Percentiles rank a stretch among this genome's conserved stretches.
These are phyloP conservation scores for Poecilia latipinna DNA, from an alignment of 2,113 vertebrate species.

Conservation along the genomic window DNA sequence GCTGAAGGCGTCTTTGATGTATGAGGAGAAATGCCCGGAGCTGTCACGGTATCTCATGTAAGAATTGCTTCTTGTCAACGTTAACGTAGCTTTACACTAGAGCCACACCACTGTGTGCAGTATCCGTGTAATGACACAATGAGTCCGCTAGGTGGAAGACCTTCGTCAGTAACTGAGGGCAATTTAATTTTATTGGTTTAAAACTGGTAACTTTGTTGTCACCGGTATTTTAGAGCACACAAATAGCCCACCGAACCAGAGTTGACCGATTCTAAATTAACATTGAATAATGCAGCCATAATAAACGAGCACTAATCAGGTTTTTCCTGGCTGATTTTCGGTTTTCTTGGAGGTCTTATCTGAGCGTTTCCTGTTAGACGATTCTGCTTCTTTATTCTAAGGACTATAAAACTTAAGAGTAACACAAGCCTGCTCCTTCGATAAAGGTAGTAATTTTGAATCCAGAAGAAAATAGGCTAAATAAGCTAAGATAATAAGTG, in stretches of 20 bases:
- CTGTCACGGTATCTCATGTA: conserved; percentile 76
- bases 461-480: not conserved
- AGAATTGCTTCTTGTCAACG: conserved; percentile 33
- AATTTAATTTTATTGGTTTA: not conserved
- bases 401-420: not conserved
- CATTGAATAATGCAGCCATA: not conserved
- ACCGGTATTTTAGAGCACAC: not conserved
- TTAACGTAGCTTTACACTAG: fast-evolving
- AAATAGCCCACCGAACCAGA: not conserved
- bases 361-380: not conserved
- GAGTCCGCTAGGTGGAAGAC: conserved; percentile 56
- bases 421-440: not conserved
- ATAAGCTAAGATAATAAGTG: not conserved
- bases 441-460: not conserved
- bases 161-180: conserved; percentile 8
- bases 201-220: not conserved
- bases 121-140: conserved; percentile 49
- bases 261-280: not conserved
- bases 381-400: not conserved
- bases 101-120: fast-evolving
- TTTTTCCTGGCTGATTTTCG: not conserved
- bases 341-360: not conserved
- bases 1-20: conserved; percentile 67
- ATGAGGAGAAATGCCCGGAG: conserved; percentile 75
- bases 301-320: not conserved